A percentile compares a stretch with the other conserved stretches of the same genome.
These are phyloP conservation scores for Celastrina argiolus DNA, from an alignment of 2,888 invertebrate species.

Conservation along the genomic window DNA sequence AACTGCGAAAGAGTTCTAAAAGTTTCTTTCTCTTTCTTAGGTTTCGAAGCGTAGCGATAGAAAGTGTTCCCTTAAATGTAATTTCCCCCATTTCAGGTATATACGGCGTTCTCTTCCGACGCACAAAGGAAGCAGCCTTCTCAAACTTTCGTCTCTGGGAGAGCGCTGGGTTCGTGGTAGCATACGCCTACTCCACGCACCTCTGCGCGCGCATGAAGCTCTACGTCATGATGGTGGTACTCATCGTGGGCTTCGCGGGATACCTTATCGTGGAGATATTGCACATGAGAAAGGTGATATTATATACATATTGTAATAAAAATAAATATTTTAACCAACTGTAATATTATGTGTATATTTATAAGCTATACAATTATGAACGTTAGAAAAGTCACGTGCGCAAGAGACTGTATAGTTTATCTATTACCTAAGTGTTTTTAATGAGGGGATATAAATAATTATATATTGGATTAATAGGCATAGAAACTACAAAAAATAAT, in stretches of 20 bases:
- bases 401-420: too few species aligned
- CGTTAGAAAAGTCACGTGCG: too few species aligned
- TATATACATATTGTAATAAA: not conserved
- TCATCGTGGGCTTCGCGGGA: constrained; percentile 85
- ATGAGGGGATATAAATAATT: too few species aligned
- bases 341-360: too few species aligned
- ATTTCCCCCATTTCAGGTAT: constrained; percentile 76
- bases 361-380: too few species aligned
- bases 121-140: constrained; percentile 94
- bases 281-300: constrained; percentile 85
- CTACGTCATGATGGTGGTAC: constrained; percentile 88
- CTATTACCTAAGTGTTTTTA: too few species aligned
- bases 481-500: too few species aligned
- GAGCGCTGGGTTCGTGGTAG: constrained; percentile 92
- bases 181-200: constrained; percentile 92
- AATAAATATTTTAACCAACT: too few species aligned
- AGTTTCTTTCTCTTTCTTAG: too few species aligned
- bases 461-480: too few species aligned
- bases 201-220: constrained; percentile 91
- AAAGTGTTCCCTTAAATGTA: not conserved
- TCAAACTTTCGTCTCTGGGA: constrained; percentile 95
- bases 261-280: constrained; percentile 89
- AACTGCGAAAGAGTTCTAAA: too few species aligned
- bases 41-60: too few species aligned
- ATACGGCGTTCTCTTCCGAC: constrained; percentile 90